A percentile compares a stretch with the other conserved stretches of the same genome.
These are phyloP conservation scores for Morpho deidamia DNA, from an alignment of 2,888 invertebrate species.

Conservation along the genomic window DNA sequence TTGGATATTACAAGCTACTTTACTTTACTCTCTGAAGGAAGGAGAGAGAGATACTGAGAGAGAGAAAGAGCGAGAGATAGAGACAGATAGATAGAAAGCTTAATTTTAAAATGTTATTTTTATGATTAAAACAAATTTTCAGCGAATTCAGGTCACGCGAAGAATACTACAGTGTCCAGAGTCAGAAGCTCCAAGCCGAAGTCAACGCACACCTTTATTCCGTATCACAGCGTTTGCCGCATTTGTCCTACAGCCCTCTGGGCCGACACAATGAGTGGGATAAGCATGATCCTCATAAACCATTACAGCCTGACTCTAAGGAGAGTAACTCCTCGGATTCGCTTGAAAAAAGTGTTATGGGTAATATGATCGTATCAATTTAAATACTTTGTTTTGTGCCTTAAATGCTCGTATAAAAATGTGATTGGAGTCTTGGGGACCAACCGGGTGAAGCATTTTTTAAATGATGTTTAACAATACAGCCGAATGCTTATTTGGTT, in stretches of 20 bases:
- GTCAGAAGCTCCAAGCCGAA: conserved; percentile 70
- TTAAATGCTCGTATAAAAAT: no score
- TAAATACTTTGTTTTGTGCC: no score
- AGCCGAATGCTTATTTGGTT: no score
- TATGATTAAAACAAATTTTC: conserved; percentile 10
- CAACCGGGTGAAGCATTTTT: no score
- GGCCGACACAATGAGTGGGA: conserved; percentile 73
- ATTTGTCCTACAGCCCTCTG: conserved; percentile 68
- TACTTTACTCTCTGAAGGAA: no score
- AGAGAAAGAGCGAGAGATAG: no score
- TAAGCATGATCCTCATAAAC: conserved; percentile 68
- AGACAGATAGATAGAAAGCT: no score
- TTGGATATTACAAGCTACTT: no score
- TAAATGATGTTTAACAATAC: no score
- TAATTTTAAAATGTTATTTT: no score
- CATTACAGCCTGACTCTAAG: conserved; percentile 63
- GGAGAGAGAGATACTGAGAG: no score
- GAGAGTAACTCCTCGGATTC: conserved; percentile 74
- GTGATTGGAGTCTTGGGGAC: no score
- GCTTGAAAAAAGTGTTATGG: conserved; percentile 74
- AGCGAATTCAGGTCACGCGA: conserved; percentile 72
- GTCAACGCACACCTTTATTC: conserved; percentile 77
- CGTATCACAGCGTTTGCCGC: conserved; percentile 79
- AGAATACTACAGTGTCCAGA: conserved; percentile 72
- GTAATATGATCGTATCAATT: conserved; percentile 32